These are phyloP conservation scores for Benthosema pterotum DNA, from an alignment of 2,797 vertebrate species.

Conservation along the genomic window DNA sequence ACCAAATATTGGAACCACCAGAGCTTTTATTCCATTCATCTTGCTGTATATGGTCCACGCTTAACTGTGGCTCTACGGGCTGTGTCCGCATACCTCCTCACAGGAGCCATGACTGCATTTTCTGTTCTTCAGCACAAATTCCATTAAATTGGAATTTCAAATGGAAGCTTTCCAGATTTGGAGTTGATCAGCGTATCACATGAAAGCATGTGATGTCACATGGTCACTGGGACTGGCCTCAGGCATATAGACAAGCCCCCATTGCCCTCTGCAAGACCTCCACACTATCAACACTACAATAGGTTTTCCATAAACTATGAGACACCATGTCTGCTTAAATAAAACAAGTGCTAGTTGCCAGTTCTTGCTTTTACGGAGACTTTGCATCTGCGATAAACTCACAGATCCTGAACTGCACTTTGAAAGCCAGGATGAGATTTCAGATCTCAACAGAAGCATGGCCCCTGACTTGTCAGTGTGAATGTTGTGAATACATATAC, in stretches of 20 bases:
- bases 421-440: too few relatives aligned
- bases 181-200: slow-evolving; percentile 82
- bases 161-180: slow-evolving; percentile 79
- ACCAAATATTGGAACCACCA: slow-evolving; percentile 52
- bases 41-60: slow-evolving; percentile 38
- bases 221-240: slow-evolving; percentile 65
- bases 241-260: slow-evolving; percentile 50
- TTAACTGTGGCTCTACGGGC: slow-evolving; percentile 51
- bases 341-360: neutral
- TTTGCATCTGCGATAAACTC: too few relatives aligned
- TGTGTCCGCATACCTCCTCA: slow-evolving; percentile 63
- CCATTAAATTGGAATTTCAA: slow-evolving; percentile 82
- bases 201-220: slow-evolving; percentile 88
- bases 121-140: slow-evolving; percentile 77
- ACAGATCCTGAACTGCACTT: too few relatives aligned
- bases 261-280: slow-evolving; percentile 53
- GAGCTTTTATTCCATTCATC: slow-evolving; percentile 59
- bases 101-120: slow-evolving; percentile 68
- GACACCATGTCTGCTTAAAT: neutral
- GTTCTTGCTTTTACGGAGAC: too few relatives aligned
- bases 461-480: too few relatives aligned
- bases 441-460: too few relatives aligned
- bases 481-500: too few relatives aligned
- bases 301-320: neutral
- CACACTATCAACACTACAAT: slow-evolving; percentile 7